Percentiles rank a stretch among this genome's conserved stretches.
These are phyloP conservation scores for Enoplosus armatus DNA, from an alignment of 2,797 vertebrate species.

Conservation along the genomic window DNA sequence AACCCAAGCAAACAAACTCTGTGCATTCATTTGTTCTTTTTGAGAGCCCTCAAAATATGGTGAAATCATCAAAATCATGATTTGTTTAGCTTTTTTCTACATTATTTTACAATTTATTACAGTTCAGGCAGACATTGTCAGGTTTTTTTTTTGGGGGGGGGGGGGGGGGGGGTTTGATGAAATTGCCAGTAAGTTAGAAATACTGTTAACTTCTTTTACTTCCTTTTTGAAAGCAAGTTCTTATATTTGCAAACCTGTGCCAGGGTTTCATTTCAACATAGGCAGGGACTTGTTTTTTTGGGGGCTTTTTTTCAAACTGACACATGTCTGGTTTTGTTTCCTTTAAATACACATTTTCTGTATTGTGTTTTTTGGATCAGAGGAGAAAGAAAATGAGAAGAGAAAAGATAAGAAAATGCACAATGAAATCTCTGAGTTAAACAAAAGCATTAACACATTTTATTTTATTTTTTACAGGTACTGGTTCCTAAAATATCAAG, in stretches of 20 bases:
- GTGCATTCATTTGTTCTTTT: background rate
- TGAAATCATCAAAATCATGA: background rate
- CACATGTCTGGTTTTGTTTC: background rate
- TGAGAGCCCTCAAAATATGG: background rate
- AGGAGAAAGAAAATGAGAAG: background rate
- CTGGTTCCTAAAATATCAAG: slow-evolving; percentile 25
- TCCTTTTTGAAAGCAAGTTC: slow-evolving; percentile 55
- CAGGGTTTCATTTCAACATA: slow-evolving; percentile 31
- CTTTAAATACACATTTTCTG: background rate
- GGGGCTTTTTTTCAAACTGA: background rate
- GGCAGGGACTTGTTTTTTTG: background rate
- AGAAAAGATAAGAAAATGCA: background rate
- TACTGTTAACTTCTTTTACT: slow-evolving; percentile 26
- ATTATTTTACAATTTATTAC: background rate
- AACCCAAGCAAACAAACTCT: background rate
- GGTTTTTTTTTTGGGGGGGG: background rate
- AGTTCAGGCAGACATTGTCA: background rate
- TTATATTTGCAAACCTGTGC: background rate
- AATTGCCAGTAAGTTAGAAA: background rate
- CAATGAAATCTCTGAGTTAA: background rate
- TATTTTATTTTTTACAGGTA: slow-evolving; percentile 41
- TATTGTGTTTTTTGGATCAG: background rate
- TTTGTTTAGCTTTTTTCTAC: background rate
- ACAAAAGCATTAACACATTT: background rate
- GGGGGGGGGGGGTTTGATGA: no score